phyloP scores from a whole-genome alignment of 2,113 vertebrate species.

The Nicator chloris region DNA sequence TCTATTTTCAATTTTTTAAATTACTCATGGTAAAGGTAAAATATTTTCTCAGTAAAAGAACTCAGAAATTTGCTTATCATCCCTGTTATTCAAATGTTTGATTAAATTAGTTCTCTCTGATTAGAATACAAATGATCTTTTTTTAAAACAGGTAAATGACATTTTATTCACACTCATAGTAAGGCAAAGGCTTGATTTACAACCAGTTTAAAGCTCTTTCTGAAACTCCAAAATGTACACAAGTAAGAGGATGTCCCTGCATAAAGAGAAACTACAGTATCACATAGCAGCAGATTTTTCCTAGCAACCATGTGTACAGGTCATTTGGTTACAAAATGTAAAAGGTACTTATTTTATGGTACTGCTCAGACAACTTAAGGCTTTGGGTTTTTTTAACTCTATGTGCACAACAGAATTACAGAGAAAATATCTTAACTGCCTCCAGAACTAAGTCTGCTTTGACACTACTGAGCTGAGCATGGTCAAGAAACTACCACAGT shows the following conservation, averaged over 20 bases:
- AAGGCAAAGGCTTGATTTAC: not conserved
- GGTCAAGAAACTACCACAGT: not conserved
- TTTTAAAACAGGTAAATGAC: not conserved
- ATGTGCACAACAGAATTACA: not conserved
- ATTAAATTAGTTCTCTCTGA: not conserved
- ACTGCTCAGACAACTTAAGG: not conserved
- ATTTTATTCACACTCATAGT: not conserved
- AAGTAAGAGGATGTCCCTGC: not conserved
- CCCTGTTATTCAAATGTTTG: not conserved
- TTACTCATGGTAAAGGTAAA: not conserved
- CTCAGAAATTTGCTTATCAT: not conserved
- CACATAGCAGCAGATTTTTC: not conserved
- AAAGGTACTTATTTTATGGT: not conserved
- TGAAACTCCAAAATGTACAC: not conserved
- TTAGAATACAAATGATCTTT: not conserved
- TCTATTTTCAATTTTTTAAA: rapidly evolving
- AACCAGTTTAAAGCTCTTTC: not conserved
- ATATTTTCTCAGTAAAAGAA: not conserved
- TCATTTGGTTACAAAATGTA: not conserved
- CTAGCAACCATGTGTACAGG: not conserved
- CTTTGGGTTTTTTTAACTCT: not conserved
- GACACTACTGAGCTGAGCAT: not conserved
- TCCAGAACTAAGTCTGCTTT: not conserved
- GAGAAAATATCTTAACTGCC: not conserved
- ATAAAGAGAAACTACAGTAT: not conserved